Base-by-base conservation (phyloP, 2,797 vertebrate species). In the Enteromius trimaculatus region DNA sequence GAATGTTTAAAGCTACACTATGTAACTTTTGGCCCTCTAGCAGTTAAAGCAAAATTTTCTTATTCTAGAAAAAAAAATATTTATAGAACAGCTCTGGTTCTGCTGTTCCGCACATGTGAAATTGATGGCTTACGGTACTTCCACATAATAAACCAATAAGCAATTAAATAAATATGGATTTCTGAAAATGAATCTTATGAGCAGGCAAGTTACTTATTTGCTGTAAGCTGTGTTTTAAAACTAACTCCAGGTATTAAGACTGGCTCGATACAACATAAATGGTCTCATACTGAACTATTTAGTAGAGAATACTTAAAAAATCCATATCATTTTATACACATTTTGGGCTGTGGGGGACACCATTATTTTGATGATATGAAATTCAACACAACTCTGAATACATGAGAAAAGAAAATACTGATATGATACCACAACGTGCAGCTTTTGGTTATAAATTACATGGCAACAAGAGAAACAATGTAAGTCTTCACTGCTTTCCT, bases 1-100 rank as follows among this genome's bases (percentile, higher is more conserved):
- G 4, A n/a, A 26, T 78, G 10, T 49, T 37, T 80, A 80, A 80
- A 69, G 78, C 78, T 26, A 69, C 64, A 53, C 64, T 69, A 80
- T 69, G 65, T 53, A 68, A 53, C 78, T 19, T 51, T 69, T 1
- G 1, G 8, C 47, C 47, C 47, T 19, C 23, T 53, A 53, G 10
- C 10, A 10, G 47, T 31, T 51, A 2, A 71, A 44, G 4, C 7
- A 16, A 31, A 29, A 23, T 42, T 29, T 29, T 39, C 44, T 47
- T 47, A 47, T 47, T 29, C 37, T 39, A 39, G 37, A 39, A 39
- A 39, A 39, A 39, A 39, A 39, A 39, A 37, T 7, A 39, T 7
- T 39, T 39, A 39, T 39, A 39, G 37, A 39, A 39, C 9, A 39
- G 44, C 2, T 53, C n/a, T 29, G 6, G 49, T 11, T 55, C 21